A percentile compares a stretch with the other conserved stretches of the same genome.
These are phyloP conservation scores for Onthophagus sagittarius DNA, from an alignment of 2,888 invertebrate species.

Conservation along the genomic window DNA sequence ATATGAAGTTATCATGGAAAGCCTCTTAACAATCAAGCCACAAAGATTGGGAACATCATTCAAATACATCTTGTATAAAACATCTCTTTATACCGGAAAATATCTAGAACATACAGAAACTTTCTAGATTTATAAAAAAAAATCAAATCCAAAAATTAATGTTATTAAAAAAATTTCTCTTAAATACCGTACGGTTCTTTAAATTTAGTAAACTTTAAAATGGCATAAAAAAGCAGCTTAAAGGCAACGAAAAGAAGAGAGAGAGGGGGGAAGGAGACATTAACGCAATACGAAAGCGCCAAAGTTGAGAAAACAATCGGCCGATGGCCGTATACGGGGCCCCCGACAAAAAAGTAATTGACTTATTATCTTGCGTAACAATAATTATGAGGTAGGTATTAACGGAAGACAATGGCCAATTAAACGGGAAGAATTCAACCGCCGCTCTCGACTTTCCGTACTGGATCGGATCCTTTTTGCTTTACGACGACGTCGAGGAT, in stretches of 20 bases:
- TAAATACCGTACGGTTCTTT: neutral
- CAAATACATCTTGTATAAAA: too few relatives aligned
- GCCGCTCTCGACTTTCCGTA: constrained; percentile 12
- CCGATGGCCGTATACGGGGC: neutral
- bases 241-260: neutral
- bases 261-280: neutral
- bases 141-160: too few relatives aligned
- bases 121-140: too few relatives aligned
- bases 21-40: too few relatives aligned
- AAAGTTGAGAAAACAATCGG: neutral
- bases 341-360: constrained; percentile 23
- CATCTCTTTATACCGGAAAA: too few relatives aligned
- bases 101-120: too few relatives aligned
- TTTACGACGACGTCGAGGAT: neutral
- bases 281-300: neutral
- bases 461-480: neutral
- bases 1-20: too few relatives aligned
- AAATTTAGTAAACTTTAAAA: neutral
- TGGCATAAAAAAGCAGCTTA: neutral
- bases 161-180: neutral
- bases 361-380: constrained; percentile 33
- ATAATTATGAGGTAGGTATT: constrained; percentile 33
- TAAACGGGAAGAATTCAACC: constrained; percentile 27
- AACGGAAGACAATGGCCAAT: constrained; percentile 33
- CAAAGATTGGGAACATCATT: too few relatives aligned